Conservation (phyloP, 2,888 invertebrate genomes). For the Oligia strigilis region DNA sequence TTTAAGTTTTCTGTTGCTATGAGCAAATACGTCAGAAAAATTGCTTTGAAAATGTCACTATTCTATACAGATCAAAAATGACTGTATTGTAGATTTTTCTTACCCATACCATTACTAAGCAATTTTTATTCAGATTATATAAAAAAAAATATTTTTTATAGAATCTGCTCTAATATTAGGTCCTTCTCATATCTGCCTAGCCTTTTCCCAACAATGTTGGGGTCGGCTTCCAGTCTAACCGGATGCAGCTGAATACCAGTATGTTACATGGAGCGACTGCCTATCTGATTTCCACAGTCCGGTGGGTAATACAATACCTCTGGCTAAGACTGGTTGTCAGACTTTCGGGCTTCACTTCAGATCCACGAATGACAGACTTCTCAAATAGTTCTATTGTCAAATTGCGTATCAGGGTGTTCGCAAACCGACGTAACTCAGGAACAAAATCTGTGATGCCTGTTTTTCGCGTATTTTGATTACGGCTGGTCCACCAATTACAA, state of each 20-base stretch:
- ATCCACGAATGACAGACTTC: too few species aligned
- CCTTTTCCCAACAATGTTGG: too few species aligned
- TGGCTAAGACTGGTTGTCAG: too few species aligned
- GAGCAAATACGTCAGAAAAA: not conserved
- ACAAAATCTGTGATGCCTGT: not conserved
- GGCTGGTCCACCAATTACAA: not conserved
- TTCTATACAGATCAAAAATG: not conserved
- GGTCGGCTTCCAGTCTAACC: too few species aligned
- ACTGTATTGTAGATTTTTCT: not conserved
- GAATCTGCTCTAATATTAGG: not conserved
- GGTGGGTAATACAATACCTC: too few species aligned
- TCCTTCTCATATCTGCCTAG: not conserved
- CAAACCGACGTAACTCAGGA: not conserved
- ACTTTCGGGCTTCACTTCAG: too few species aligned
- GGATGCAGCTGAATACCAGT: too few species aligned
- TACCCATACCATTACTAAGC: not conserved
- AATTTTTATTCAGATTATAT: not conserved
- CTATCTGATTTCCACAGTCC: too few species aligned
- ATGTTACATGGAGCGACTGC: too few species aligned
- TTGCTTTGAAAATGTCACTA: not conserved
- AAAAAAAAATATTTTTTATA: not conserved
- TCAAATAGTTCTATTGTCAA: not conserved
- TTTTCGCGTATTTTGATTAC: not conserved
- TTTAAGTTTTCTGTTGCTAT: slow-evolving; percentile 23
- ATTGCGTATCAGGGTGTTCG: not conserved